These are phyloP conservation scores for Paracentrotus lividus DNA, from an alignment of 53 echinoderm and acorn worm species.

Conservation along the genomic window DNA sequence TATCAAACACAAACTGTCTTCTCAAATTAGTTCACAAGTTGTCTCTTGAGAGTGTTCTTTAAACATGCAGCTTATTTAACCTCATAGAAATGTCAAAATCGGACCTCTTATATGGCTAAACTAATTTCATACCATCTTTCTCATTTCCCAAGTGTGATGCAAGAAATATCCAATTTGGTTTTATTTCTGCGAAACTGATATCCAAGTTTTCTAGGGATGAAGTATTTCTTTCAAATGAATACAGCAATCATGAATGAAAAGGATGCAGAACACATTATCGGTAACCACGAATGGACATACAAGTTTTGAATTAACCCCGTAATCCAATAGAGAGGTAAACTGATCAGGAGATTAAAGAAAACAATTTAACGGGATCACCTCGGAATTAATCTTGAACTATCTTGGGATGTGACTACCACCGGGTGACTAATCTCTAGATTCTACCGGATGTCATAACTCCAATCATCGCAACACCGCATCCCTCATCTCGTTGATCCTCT, in stretches of 20 bases:
- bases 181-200: neutral
- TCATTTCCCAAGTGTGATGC: neutral
- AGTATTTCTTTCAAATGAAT: neutral
- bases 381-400: constrained; percentile 59
- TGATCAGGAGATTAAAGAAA: constrained; percentile 41
- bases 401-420: constrained; percentile 47
- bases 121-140: neutral
- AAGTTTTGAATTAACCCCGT: neutral
- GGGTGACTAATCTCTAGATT: constrained; percentile 66
- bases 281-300: neutral
- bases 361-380: constrained; percentile 24
- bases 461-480: constrained; percentile 65
- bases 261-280: constrained; percentile 9
- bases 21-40: no score
- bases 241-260: neutral
- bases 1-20: no score
- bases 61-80: neutral
- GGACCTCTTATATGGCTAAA: neutral
- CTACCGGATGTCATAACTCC: constrained; percentile 62
- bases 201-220: neutral
- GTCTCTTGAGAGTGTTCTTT: neutral
- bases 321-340: constrained; percentile 47
- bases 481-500: constrained; percentile 41
- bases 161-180: neutral
- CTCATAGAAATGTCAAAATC: neutral